Conservation (phyloP, 2,797 vertebrate species). For the Naso thynnoides region DNA sequence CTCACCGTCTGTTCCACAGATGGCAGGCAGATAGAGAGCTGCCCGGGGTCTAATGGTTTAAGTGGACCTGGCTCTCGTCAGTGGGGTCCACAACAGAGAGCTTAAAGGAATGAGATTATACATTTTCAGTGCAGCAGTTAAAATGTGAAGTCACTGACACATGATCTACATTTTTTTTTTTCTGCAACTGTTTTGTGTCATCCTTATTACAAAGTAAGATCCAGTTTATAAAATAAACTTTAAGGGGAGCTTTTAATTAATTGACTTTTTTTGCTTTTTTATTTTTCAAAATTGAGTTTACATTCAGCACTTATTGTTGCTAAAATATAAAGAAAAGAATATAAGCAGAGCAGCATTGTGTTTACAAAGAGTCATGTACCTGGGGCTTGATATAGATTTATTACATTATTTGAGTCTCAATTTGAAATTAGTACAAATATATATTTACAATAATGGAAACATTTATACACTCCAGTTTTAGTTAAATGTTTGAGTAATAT, state of each 20-base stretch:
- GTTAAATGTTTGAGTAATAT: neutral
- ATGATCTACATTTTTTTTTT: neutral
- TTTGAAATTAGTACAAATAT: neutral
- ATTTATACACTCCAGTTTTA: neutral
- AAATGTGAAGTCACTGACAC: neutral
- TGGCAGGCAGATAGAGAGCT: slow-evolving; percentile 33
- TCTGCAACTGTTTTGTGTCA: neutral
- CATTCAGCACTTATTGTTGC: neutral
- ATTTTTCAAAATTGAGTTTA: neutral
- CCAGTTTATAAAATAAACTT: neutral
- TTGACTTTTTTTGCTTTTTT: neutral
- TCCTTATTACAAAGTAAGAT: neutral
- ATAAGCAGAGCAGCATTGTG: neutral
- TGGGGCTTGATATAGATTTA: neutral
- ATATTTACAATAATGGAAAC: neutral
- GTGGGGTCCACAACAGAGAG: neutral
- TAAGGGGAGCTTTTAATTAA: neutral
- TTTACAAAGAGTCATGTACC: neutral
- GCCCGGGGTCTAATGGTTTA: slow-evolving; percentile 14
- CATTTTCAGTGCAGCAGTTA: neutral
- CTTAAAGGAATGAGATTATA: neutral
- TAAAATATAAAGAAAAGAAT: neutral
- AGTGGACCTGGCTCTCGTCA: neutral
- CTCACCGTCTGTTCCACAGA: slow-evolving; percentile 40
- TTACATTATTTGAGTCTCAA: too few relatives aligned